Conservation (phyloP, 2,797 vertebrate species). For the Enteromius treurensis region DNA sequence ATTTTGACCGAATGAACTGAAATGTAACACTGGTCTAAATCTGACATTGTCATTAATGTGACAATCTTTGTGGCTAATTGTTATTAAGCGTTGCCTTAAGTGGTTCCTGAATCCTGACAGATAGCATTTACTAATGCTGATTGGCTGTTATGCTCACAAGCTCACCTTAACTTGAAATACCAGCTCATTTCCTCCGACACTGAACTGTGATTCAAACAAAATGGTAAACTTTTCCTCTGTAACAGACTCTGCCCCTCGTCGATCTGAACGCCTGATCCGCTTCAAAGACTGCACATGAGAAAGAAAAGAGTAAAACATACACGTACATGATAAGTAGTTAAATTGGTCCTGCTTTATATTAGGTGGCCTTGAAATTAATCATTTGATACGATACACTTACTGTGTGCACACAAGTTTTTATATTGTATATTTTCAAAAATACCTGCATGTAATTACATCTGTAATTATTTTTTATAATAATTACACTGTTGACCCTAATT, state of each 20-base stretch:
- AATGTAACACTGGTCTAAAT: not conserved
- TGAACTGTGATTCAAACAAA: conserved; percentile 95
- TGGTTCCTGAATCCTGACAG: not conserved
- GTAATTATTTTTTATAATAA: no score
- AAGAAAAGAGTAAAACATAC: not conserved
- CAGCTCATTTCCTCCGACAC: conserved; percentile 93
- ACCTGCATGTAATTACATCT: no score
- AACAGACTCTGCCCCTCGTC: conserved; percentile 91
- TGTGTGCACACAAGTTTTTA: no score
- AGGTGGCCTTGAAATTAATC: no score
- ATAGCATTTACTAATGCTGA: not conserved
- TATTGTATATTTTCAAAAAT: no score
- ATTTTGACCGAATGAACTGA: not conserved
- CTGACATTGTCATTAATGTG: not conserved
- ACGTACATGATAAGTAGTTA: not conserved
- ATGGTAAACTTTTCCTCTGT: conserved; percentile 97
- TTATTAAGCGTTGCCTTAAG: not conserved
- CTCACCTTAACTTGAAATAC: conserved; percentile 95
- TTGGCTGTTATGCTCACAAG: not conserved
- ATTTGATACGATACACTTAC: no score
- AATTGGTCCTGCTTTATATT: no score
- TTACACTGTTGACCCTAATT: no score
- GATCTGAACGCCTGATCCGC: conserved; percentile 93
- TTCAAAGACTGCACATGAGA: conserved; percentile 85
- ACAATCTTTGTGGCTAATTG: no score